phyloP scores from a whole-genome alignment of 2,797 vertebrate genomes.

The Ctenochaetus hawaiiensis region DNA sequence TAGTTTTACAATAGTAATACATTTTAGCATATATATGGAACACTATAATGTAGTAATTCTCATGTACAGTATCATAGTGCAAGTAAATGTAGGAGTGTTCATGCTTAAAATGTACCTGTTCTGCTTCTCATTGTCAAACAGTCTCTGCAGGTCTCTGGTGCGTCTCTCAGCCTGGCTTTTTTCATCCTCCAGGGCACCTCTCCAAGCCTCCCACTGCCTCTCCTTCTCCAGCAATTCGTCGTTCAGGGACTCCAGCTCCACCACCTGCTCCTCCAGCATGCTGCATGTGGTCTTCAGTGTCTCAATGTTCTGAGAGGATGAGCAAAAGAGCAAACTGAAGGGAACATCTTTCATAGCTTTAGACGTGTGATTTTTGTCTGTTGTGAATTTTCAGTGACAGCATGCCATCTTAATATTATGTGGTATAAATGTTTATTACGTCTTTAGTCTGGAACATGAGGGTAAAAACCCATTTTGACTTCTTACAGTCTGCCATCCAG shows the following conservation, averaged over 20 bases:
- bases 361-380: constrained; percentile 1
- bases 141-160: constrained; percentile 93
- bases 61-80: not conserved
- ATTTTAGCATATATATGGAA: not conserved
- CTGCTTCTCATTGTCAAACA: constrained; percentile 96
- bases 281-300: constrained; percentile 98
- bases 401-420: not conserved
- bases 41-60: not conserved
- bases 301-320: constrained; percentile 92
- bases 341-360: constrained; percentile 30
- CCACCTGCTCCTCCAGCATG: constrained; percentile 98
- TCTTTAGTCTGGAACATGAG: not conserved
- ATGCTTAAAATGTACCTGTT: constrained; percentile 86
- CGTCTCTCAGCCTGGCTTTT: constrained; percentile 95
- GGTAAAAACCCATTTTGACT: not conserved
- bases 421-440: not conserved
- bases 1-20: constrained; percentile 8
- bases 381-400: constrained; percentile 20
- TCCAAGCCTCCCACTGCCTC: constrained; percentile 96
- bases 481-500: not conserved
- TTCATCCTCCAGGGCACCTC: constrained; percentile 93
- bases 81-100: not conserved
- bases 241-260: constrained; percentile 95
- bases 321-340: constrained; percentile 45
- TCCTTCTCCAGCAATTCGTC: constrained; percentile 96